A percentile compares a stretch with the other conserved stretches of the same genome.
Evolutionary conservation across 1,140 invertebrate genomes (phyloP).

Genomic region (Drosophila kikkawai): DNA sequence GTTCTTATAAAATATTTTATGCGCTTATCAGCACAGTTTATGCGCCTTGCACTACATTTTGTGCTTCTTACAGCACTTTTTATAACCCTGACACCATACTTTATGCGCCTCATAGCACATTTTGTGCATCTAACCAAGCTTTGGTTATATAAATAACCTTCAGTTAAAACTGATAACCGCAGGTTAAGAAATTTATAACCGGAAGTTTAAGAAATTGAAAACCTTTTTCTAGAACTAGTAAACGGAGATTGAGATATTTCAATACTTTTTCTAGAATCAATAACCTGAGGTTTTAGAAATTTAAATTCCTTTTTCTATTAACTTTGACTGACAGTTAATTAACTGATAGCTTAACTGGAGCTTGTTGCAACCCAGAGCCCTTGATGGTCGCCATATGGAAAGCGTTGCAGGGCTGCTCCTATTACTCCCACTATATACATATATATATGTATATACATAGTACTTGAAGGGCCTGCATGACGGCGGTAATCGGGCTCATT

Average conservation of each 20-base stretch:
- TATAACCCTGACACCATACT: background rate
- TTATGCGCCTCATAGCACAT: background rate
- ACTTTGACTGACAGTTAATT: background rate
- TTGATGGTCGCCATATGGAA: slow-evolving; percentile 40
- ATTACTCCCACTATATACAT: background rate
- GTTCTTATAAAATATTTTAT: background rate
- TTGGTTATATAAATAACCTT: background rate
- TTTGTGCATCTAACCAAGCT: background rate
- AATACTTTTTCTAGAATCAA: background rate
- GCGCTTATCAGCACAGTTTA: background rate
- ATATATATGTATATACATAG: too few relatives aligned
- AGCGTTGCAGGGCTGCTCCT: slow-evolving; percentile 5
- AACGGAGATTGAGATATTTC: background rate
- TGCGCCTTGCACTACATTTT: background rate
- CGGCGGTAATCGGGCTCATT: slow-evolving; percentile 68
- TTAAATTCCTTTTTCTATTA: background rate
- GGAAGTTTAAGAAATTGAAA: background rate
- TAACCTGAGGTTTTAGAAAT: background rate
- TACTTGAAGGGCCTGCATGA: background rate
- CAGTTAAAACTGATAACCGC: background rate
- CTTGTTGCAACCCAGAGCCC: background rate
- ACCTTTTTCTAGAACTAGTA: background rate
- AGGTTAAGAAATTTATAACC: background rate
- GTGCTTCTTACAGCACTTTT: background rate
- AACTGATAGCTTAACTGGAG: too few relatives aligned